Conservation (phyloP, 2,797 vertebrate species). For the Alcedo quadribrachys region DNA sequence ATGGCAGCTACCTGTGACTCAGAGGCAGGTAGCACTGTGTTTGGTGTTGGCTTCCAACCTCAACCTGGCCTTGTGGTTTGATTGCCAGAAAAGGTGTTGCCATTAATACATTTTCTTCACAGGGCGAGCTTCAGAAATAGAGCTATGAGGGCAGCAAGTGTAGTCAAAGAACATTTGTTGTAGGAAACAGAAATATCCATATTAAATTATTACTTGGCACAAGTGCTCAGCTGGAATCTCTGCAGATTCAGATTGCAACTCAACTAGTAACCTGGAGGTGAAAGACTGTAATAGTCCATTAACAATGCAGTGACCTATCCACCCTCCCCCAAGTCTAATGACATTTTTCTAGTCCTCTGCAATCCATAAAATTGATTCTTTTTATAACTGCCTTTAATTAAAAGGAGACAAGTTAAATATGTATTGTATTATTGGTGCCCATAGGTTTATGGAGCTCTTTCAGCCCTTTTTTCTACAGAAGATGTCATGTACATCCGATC, state of each 20-base stretch:
- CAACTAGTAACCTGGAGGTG: constrained; percentile 70
- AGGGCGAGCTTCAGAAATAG: neutral
- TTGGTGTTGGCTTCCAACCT: neutral
- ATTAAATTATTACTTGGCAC: constrained; percentile 64
- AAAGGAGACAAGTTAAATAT: constrained; percentile 71
- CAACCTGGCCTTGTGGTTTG: neutral
- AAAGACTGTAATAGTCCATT: constrained; percentile 74
- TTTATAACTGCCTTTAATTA: constrained; percentile 73
- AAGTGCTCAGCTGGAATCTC: constrained; percentile 50
- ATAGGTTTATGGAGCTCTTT: constrained; percentile 61
- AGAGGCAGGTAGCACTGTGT: neutral
- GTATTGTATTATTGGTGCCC: constrained; percentile 65
- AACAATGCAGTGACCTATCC: constrained; percentile 71
- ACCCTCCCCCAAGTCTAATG: constrained; percentile 71
- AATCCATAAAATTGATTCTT: constrained; percentile 76
- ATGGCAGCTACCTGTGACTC: neutral
- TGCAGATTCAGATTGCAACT: constrained; percentile 68
- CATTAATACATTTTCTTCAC: neutral
- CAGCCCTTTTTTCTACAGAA: constrained; percentile 16
- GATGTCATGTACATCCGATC: neutral
- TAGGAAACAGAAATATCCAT: constrained; percentile 50
- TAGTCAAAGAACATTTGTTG: constrained; percentile 53
- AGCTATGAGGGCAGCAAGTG: constrained; percentile 15
- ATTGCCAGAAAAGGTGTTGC: neutral
- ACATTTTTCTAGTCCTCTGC: constrained; percentile 73